phyloP scores from a whole-genome alignment of 1,140 invertebrate species.

The Papilio polyxenes region DNA sequence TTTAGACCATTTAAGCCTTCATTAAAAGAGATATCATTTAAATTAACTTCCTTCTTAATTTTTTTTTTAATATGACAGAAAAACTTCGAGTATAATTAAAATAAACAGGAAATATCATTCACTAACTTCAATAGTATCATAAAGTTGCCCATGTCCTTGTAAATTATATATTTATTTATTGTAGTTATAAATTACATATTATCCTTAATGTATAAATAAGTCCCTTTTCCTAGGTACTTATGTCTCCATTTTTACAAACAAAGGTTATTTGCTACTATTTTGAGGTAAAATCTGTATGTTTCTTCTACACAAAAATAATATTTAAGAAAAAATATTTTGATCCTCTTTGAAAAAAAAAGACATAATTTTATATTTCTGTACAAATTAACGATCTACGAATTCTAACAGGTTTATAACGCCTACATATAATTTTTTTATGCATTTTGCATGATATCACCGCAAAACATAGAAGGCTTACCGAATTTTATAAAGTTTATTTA shows the following conservation, averaged over 20 bases:
- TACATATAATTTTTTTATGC: background rate
- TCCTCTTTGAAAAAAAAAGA: too few relatives aligned
- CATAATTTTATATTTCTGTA: too few relatives aligned
- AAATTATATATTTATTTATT: background rate
- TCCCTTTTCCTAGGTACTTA: background rate
- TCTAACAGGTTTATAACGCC: background rate
- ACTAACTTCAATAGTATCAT: background rate
- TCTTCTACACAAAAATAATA: too few relatives aligned
- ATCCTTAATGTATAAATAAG: background rate
- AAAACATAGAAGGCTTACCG: background rate
- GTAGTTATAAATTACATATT: background rate
- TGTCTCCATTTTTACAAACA: too few relatives aligned
- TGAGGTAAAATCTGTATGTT: background rate
- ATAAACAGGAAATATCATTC: conserved; percentile 5
- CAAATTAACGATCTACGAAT: background rate
- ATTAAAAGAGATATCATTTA: background rate
- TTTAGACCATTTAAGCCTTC: background rate
- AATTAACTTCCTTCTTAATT: background rate
- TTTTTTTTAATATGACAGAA: background rate
- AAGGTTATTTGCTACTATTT: too few relatives aligned
- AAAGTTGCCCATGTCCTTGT: background rate
- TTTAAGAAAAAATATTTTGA: too few relatives aligned
- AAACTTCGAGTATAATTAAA: background rate
- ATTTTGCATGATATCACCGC: background rate
- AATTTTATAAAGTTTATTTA: background rate